These are phyloP conservation scores for Euspilapteryx auroguttella DNA, from an alignment of 2,888 invertebrate species.

Conservation along the genomic window DNA sequence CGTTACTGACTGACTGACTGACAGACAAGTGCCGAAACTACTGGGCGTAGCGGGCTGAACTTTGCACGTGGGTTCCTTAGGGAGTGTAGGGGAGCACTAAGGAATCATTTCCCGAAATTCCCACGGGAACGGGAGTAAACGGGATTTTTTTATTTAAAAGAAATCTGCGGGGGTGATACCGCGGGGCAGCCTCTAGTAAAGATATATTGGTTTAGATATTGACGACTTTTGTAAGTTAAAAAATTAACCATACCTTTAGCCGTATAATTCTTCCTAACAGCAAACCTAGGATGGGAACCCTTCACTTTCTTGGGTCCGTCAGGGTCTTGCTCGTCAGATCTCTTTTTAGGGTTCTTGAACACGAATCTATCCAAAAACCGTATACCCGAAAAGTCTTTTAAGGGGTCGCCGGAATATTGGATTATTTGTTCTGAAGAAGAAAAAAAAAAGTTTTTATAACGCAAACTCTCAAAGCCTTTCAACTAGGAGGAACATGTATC, in stretches of 20 bases:
- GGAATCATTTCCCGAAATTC: too few species aligned
- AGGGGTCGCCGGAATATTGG: constrained; percentile 88
- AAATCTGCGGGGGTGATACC: too few species aligned
- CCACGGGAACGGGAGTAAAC: background rate
- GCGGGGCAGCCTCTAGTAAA: too few species aligned
- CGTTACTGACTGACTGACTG: too few species aligned
- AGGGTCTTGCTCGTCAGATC: constrained; percentile 18
- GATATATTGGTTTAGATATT: too few species aligned
- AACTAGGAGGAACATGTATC: background rate
- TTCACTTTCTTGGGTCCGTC: constrained; percentile 50
- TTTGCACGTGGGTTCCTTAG: too few species aligned
- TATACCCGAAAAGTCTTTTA: constrained; percentile 88
- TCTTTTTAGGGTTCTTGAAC: constrained; percentile 88
- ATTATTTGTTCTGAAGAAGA: constrained; percentile 66
- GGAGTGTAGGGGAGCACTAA: too few species aligned
- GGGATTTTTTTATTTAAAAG: background rate
- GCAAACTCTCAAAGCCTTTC: background rate
- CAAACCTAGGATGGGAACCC: constrained; percentile 66
- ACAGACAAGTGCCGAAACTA: too few species aligned
- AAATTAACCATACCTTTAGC: constrained; percentile 62
- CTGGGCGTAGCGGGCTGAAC: too few species aligned
- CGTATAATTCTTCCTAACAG: constrained; percentile 67
- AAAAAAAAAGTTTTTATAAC: background rate
- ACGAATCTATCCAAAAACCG: constrained; percentile 94
- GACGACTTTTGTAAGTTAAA: background rate